Evolutionary conservation across 2,113 vertebrate species (phyloP), one percentile per base, ranked within the genome.

Genomic region (Ploceus nigricollis): DNA sequence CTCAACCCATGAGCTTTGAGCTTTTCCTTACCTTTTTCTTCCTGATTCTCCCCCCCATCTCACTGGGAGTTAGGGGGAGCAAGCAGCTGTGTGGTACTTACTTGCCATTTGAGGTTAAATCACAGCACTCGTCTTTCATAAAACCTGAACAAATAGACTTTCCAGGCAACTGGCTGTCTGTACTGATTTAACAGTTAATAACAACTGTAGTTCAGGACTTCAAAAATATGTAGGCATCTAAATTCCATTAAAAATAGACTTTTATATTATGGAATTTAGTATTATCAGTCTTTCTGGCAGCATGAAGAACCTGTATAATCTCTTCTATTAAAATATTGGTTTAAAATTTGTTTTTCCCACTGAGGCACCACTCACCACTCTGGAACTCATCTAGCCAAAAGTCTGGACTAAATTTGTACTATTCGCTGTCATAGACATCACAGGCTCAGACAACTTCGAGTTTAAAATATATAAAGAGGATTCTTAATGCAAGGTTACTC

Each of bases 401-500:
- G 3, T 50, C 77, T 71, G 24, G 53, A 68, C 33, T 70, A 71
- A 37, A 76, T 76, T 60, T 80, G n/a, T 64, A 40, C 39, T 48
- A 44, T 64, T 71, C 70, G 23, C 48, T 86, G 24, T 30, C 54
- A 66, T 2, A 35, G 68, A 80, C 31, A 70, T n/a, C 21, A 45
- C 10, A 58, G 63, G n/a, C 22, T 80, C n/a, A 45, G n/a, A 64
- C 10, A 76, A 42, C 1, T 2, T 17, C 0, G 0, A 56, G 13
- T 64, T 54, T 48, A 87, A 54, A 47, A 37, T 10, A 64, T 2
- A 30, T 19, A 51, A 27, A 5, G 14, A 42, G 40, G 40, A 15
- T 35, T 20, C 25, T 60, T 48, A 72, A 31, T 19, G 35, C 68
- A 80, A 91, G 23, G 23, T 66, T 53, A 79, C 37, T 63, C 75